Base-by-base conservation (phyloP, 2,888 invertebrate species). In the Eupithecia abbreviata region DNA sequence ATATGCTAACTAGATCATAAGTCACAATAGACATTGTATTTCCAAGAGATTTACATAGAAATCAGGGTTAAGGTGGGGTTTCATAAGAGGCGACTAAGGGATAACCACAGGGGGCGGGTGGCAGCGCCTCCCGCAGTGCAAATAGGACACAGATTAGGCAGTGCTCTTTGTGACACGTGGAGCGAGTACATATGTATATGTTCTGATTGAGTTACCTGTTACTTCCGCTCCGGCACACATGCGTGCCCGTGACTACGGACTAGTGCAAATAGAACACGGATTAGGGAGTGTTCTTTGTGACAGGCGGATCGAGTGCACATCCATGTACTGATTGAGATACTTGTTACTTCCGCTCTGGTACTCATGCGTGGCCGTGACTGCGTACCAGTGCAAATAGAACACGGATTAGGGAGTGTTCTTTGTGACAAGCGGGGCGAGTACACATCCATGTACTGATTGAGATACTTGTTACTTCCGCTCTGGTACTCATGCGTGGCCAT, bases 361-460 rank as follows among this genome's bases (percentile, higher is more conserved):
- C 62, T 51, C 51, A 43, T 15, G n/a, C 83, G 65, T 86, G 87
- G 81, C 87, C 87, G 73, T 87, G 85, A 85, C 84, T 82, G 73
- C 7, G 65, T 77, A 72, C 72, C 80, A 73, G 73, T 62, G 43
- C 74, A 81, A 82, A 82, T 82, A 77, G 76, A 80, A 81, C 77
- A 77, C 55, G 15, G 68, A 13, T 71, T 51, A 67, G 66, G 45
- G 0, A 5, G 67, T 62, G 74, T 9, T n/a, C 68, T 13, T 18
- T 13, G 51, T 73, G 13, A 75, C 67, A 49, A 45, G 68, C 30
- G 4, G 62, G 30, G 62, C 30, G 10, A 43, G 42, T 15, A 45
- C 45, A 41, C 43, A 69, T 47, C 12, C 18, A 47, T 47, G 69
- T 30, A 30, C 47, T 13, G 47, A 69, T 69, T 49, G 69, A 69